Percentiles rank a stretch among this genome's conserved stretches.
These are phyloP conservation scores for Copsychus sechellarum DNA, from an alignment of 2,113 vertebrate genomes.

Conservation along the genomic window DNA sequence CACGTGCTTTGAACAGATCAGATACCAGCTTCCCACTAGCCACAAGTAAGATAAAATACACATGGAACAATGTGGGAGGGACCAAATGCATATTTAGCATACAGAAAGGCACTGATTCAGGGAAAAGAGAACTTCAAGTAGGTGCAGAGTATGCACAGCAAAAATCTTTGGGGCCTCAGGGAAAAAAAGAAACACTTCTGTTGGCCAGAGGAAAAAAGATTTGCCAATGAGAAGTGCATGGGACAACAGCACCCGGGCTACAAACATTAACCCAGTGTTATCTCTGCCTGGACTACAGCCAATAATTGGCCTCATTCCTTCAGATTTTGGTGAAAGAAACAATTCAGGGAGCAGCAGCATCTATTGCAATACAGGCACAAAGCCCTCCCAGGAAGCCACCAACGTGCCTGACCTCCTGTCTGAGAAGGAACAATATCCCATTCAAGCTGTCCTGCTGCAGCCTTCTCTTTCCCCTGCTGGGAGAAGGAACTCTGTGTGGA, in stretches of 20 bases:
- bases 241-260: neutral
- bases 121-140: neutral
- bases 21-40: neutral
- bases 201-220: neutral
- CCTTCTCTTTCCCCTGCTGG: neutral
- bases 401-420: neutral
- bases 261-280: constrained; percentile 18
- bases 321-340: constrained; percentile 40
- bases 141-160: neutral
- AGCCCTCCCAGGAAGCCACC: neutral
- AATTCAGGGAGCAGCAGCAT: constrained; percentile 45
- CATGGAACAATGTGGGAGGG: neutral
- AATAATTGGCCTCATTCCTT: constrained; percentile 7
- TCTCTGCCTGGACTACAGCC: neutral
- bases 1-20: neutral
- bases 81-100: neutral
- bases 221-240: neutral
- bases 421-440: neutral
- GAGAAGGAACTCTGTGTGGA: neutral
- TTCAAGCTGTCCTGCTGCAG: neutral
- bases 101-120: neutral
- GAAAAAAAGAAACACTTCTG: neutral
- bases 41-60: neutral
- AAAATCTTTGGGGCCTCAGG: neutral
- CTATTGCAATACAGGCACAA: neutral